Conservation (phyloP, 2,888 invertebrate species). For the Coenonympha arcania region DNA sequence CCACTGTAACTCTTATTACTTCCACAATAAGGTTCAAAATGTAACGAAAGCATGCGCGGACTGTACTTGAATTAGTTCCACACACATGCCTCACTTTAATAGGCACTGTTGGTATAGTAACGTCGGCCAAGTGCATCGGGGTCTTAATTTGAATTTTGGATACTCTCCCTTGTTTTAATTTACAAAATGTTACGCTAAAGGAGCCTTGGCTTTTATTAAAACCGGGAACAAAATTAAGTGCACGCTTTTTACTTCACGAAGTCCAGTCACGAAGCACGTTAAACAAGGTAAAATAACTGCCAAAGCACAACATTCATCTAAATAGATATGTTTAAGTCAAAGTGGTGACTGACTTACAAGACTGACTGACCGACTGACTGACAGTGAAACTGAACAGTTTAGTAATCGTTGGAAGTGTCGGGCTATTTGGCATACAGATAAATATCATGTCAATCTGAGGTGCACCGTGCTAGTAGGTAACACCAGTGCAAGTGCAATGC, state of each 20-base stretch:
- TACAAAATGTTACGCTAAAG: background rate
- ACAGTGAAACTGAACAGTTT: too few species aligned
- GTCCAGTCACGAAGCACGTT: too few species aligned
- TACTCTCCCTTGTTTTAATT: conserved; percentile 19
- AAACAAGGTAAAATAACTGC: too few species aligned
- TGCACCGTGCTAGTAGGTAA: too few species aligned
- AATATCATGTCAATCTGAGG: too few species aligned
- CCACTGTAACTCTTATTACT: conserved; percentile 10
- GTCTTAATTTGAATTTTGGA: conserved; percentile 26
- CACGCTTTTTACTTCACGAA: background rate
- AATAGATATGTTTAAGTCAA: too few species aligned
- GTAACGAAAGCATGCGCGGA: conserved; percentile 6
- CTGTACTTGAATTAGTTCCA: conserved; percentile 30
- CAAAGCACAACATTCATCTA: too few species aligned
- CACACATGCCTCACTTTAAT: conserved; percentile 32
- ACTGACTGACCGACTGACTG: too few species aligned
- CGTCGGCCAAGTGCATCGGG: conserved; percentile 26
- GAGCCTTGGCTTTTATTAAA: background rate
- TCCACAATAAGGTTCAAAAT: conserved; percentile 11
- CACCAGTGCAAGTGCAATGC: too few species aligned
- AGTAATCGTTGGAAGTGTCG: too few species aligned
- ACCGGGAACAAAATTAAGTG: background rate
- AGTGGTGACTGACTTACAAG: too few species aligned
- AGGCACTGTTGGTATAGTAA: conserved; percentile 28
- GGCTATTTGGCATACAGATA: too few species aligned